Evolutionary conservation across 2,888 invertebrate species (phyloP).

Genomic region (Pseudococcus viburni): DNA sequence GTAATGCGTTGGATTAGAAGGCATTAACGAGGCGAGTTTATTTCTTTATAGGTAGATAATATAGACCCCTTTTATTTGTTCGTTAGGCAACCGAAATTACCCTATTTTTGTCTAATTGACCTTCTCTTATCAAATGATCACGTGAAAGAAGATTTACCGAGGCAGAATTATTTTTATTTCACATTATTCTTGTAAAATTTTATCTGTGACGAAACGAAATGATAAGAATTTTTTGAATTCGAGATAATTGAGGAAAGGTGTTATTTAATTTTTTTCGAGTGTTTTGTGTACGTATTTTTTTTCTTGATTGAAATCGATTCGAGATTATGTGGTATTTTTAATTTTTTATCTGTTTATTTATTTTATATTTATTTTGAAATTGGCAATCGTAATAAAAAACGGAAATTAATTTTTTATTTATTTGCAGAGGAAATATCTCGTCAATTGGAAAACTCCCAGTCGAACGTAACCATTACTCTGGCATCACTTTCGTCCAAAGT

Average conservation of each 20-base stretch:
- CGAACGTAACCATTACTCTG: slow-evolving; percentile 68
- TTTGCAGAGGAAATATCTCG: slow-evolving; percentile 69
- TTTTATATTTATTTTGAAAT: neutral
- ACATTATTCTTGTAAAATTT: neutral
- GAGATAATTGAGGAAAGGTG: neutral
- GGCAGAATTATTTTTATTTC: neutral
- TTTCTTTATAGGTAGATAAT: neutral
- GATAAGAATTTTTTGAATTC: neutral
- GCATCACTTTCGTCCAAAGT: slow-evolving; percentile 68
- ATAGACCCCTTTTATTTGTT: neutral
- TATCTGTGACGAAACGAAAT: neutral
- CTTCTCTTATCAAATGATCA: neutral
- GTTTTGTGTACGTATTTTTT: neutral
- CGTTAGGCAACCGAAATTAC: neutral
- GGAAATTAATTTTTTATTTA: no score
- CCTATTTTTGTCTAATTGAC: neutral
- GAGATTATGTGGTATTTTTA: neutral
- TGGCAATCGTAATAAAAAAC: neutral
- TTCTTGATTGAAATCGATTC: no score
- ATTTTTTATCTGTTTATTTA: neutral
- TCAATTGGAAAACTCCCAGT: slow-evolving; percentile 69
- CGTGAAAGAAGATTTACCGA: neutral
- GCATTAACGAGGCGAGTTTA: neutral
- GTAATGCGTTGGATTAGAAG: neutral
- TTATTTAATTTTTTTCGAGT: neutral